A percentile compares a stretch with the other conserved stretches of the same genome.
Conservation (phyloP, 2,113 vertebrate genomes). For the Scolopax mira region DNA sequence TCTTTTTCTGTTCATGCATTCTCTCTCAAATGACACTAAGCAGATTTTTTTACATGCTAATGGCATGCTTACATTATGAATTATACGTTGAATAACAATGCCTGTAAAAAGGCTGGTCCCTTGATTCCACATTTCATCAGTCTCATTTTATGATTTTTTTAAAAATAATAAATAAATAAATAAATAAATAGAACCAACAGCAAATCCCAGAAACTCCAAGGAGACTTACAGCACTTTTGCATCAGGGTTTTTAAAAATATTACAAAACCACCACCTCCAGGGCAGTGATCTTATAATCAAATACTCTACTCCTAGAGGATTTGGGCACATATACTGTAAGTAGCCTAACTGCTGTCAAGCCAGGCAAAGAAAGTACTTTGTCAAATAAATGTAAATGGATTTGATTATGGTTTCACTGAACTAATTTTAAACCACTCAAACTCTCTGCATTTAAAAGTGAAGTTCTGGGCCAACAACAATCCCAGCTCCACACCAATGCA, state of each 20-base stretch:
- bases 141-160: neutral
- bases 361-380: neutral
- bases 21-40: neutral
- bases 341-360: neutral
- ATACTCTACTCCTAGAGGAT: neutral
- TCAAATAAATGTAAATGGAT: neutral
- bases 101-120: neutral
- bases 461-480: neutral
- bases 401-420: neutral
- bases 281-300: neutral
- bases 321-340: neutral
- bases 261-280: neutral
- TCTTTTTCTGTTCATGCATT: neutral
- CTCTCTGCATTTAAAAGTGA: neutral
- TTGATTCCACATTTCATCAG: neutral
- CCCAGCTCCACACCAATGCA: neutral
- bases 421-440: slow-evolving; percentile 37
- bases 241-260: neutral
- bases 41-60: neutral
- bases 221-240: neutral
- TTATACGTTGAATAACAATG: neutral
- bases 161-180: neutral
- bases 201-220: neutral
- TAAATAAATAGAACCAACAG: neutral
- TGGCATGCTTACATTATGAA: neutral